Evolutionary conservation across 2,888 invertebrate genomes (phyloP), one percentile per base, ranked within the genome.

Genomic region (Strigamia maritima): DNA sequence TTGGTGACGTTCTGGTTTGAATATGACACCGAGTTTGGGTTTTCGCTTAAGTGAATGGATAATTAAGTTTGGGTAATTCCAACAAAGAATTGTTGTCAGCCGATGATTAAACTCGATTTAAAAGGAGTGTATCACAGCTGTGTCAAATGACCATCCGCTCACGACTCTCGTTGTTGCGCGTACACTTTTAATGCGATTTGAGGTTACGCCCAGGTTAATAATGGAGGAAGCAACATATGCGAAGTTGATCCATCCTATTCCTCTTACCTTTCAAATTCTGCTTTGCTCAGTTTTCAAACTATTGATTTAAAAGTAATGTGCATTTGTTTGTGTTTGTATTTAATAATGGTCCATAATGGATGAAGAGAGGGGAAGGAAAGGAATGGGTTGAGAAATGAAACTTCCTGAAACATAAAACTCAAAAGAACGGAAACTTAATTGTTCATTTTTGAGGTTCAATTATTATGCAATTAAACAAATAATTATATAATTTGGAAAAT

Each of bases 131-230:
- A 26, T 65, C 65, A 65, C 65, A 65, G 65, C 65, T 65, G 65
- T 65, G 65, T 65, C 65, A 26, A 65, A 65, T 65, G 65, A 65
- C 65, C 65, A 16, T 26, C 26, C 49, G 49, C 14, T 49, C n/a
- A 16, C 49, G 49, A n/a, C 65, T 65, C 26, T 65, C 24, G 65
- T 65, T 65, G 60, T 22, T 65, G 65, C 7, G 49, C 26, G 12
- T 49, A 49, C n/a, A 26, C 65, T 65, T 65, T 65, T 65, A 65
- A 65, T 65, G 65, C 14, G 65, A 65, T 65, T 65, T 65, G 65
- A 65, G 65, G 65, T 65, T 65, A 65, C 65, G 65, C 65, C 65
- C 65, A 65, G 65, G 65, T 65, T 65, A 65, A 65, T 65, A 65
- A 65, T 65, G 65, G 65, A 65, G 65, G 65, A 65, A 65, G 65